Evolutionary conservation across 2,797 vertebrate genomes (phyloP).

Genomic region (Gastrophryne carolinensis): DNA sequence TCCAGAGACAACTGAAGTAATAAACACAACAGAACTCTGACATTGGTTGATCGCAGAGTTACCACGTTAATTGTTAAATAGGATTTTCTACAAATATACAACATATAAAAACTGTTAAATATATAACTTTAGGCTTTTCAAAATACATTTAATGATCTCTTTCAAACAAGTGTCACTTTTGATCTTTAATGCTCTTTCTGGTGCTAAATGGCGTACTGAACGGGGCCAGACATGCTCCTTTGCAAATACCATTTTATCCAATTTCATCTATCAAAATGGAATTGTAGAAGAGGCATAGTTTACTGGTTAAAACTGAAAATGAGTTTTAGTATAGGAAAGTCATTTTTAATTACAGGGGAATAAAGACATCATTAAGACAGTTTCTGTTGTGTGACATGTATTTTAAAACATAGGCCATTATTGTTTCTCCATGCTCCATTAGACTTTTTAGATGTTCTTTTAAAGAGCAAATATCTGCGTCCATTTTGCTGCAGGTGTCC

Average conservation of each 20-base stretch:
- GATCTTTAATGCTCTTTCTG: slow-evolving; percentile 72
- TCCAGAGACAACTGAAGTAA: slow-evolving; percentile 83
- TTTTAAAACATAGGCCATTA: slow-evolving; percentile 52
- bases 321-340: slow-evolving; percentile 81
- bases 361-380: slow-evolving; percentile 67
- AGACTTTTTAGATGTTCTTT: slow-evolving; percentile 55
- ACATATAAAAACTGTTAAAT: slow-evolving; percentile 99
- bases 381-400: slow-evolving; percentile 44
- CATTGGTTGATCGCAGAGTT: slow-evolving; percentile 78
- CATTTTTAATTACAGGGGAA: slow-evolving; percentile 75
- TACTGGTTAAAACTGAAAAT: slow-evolving; percentile 88
- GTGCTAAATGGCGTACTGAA: slow-evolving; percentile 75
- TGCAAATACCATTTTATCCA: slow-evolving; percentile 78
- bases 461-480: slow-evolving; percentile 58
- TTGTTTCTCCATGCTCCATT: slow-evolving; percentile 58
- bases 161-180: slow-evolving; percentile 78
- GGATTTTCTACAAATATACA: slow-evolving; percentile 99
- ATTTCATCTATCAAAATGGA: slow-evolving; percentile 85
- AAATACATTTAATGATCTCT: slow-evolving; percentile 99
- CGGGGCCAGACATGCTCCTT: slow-evolving; percentile 78
- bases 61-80: slow-evolving; percentile 91
- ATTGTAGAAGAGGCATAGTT: slow-evolving; percentile 76
- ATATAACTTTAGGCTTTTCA: slow-evolving; percentile 99
- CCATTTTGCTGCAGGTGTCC: slow-evolving; percentile 57
- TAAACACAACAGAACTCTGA: slow-evolving; percentile 83